These are phyloP conservation scores for Chrosomus eos DNA, from an alignment of 2,797 vertebrate species.

Conservation along the genomic window DNA sequence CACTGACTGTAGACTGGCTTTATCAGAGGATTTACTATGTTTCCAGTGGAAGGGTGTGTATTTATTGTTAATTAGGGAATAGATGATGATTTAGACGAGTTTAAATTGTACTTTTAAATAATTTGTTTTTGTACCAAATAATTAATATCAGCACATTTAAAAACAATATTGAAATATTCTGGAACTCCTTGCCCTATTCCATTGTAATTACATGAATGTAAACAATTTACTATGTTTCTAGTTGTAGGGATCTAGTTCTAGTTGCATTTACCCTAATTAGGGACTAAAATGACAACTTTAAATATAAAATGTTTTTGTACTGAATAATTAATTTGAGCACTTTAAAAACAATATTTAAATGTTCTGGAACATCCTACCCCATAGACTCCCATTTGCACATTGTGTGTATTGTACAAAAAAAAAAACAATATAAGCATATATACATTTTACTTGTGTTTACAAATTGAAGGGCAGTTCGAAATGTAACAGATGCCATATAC, in stretches of 20 bases:
- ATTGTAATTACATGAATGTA: background rate
- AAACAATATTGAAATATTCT: background rate
- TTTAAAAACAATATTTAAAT: background rate
- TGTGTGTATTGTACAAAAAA: background rate
- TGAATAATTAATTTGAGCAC: background rate
- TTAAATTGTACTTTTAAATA: background rate
- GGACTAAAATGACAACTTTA: background rate
- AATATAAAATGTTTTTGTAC: background rate
- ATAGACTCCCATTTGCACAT: background rate
- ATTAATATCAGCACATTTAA: background rate
- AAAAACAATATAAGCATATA: background rate
- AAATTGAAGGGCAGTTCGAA: background rate
- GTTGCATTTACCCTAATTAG: background rate
- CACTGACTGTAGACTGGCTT: conserved; percentile 80
- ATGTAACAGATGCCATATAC: background rate
- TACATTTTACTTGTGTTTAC: background rate
- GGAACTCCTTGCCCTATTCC: background rate
- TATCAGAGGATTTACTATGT: conserved; percentile 78
- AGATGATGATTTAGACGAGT: background rate
- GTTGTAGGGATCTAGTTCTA: too few species aligned
- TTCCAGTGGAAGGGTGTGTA: conserved; percentile 73
- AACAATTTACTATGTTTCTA: background rate
- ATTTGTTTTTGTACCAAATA: background rate
- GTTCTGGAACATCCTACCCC: background rate
- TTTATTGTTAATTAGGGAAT: background rate